Evolutionary conservation across 2,888 invertebrate species (phyloP).

Genomic region (Scotopteryx bipunctaria): DNA sequence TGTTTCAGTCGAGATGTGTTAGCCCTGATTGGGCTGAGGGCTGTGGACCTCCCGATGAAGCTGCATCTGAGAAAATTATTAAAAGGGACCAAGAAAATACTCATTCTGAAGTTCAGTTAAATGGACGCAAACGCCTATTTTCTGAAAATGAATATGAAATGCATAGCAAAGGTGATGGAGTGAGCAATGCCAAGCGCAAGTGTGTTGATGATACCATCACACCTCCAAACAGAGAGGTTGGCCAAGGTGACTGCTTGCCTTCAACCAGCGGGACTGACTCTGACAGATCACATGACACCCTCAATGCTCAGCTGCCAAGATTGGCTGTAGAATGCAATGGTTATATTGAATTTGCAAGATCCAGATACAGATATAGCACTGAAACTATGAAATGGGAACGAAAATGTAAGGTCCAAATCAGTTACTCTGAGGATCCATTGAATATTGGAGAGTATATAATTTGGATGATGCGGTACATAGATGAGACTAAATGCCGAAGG

Average conservation of each 20-base stretch:
- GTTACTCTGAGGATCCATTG: conserved; percentile 80
- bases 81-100: conserved; percentile 41
- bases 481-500: conserved; percentile 83
- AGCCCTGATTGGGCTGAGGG: conserved; percentile 77
- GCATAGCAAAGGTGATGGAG: conserved; percentile 64
- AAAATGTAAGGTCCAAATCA: conserved; percentile 85
- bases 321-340: conserved; percentile 75
- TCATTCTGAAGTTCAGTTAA: conserved; percentile 35
- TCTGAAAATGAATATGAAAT: conserved; percentile 51
- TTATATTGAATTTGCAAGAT: conserved; percentile 71
- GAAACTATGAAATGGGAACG: conserved; percentile 84
- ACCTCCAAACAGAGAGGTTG: conserved; percentile 69
- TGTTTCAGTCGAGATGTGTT: conserved; percentile 53
- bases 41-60: conserved; percentile 57
- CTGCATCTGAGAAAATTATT: conserved; percentile 48
- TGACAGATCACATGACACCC: conserved; percentile 64
- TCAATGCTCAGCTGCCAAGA: conserved; percentile 71
- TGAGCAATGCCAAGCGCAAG: conserved; percentile 52
- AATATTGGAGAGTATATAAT: conserved; percentile 83
- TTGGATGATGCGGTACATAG: conserved; percentile 84
- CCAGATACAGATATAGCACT: conserved; percentile 59
- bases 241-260: conserved; percentile 76
- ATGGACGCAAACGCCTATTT: conserved; percentile 48
- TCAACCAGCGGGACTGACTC: conserved; percentile 72
- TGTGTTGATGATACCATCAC: conserved; percentile 56